Conservation (phyloP, 92 coral and sea anemone genomes). For the Phenganax subtilis region DNA sequence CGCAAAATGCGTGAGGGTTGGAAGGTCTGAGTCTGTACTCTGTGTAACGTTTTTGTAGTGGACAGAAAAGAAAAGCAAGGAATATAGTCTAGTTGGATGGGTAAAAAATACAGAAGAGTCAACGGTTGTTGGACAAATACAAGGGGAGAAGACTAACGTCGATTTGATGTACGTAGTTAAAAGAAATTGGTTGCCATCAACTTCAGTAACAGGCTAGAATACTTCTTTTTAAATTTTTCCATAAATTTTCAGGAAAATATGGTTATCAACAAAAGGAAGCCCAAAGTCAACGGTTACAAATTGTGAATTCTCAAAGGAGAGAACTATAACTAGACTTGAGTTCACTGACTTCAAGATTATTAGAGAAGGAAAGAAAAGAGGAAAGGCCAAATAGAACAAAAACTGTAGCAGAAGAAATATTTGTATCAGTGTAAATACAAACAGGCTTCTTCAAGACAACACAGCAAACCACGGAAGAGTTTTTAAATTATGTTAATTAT, state of each 20-base stretch:
- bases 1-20: too few species aligned
- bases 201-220: background rate
- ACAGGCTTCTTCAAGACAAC: background rate
- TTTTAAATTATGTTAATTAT: background rate
- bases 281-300: constrained; percentile 64
- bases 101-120: constrained; percentile 67
- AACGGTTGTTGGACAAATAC: constrained; percentile 79
- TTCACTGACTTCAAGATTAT: constrained; percentile 54
- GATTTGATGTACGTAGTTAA: constrained; percentile 50
- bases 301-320: constrained; percentile 78
- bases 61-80: constrained; percentile 54
- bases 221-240: background rate
- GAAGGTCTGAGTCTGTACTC: background rate
- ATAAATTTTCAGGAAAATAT: constrained; percentile 65
- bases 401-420: background rate
- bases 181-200: background rate
- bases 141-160: constrained; percentile 62
- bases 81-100: constrained; percentile 84
- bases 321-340: constrained; percentile 47
- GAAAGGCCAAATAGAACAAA: background rate
- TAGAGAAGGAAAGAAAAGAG: constrained; percentile 32
- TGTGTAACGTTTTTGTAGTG: constrained; percentile 40
- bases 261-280: constrained; percentile 81
- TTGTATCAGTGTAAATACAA: background rate
- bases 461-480: background rate